A percentile compares a stretch with the other conserved stretches of the same genome.
These are phyloP conservation scores for Rhea pennata DNA, from an alignment of 2,113 vertebrate species.

Conservation along the genomic window DNA sequence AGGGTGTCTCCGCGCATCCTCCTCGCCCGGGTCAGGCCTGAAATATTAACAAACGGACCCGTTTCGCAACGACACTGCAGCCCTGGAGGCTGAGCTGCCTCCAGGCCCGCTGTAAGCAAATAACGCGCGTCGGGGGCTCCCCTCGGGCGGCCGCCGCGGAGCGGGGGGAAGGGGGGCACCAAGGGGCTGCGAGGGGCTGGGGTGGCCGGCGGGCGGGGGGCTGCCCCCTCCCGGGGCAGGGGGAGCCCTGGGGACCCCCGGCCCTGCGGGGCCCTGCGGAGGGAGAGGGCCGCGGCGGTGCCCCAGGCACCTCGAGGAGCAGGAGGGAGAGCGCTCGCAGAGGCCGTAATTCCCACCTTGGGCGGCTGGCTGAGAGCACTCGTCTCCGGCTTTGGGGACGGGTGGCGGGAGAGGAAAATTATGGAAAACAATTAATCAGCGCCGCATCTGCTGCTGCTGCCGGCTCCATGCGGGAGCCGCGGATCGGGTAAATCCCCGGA, in stretches of 20 bases:
- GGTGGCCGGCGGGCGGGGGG: background rate
- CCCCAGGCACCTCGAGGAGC: background rate
- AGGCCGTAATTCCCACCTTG: background rate
- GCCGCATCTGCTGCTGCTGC: background rate
- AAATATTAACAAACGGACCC: slow-evolving; percentile 71
- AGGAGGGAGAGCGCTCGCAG: background rate
- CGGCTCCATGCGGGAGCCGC: background rate
- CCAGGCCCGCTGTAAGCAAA: slow-evolving; percentile 60
- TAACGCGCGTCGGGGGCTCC: slow-evolving; percentile 33
- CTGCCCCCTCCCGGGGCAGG: background rate
- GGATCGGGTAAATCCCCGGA: background rate
- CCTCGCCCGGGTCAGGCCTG: slow-evolving; percentile 55
- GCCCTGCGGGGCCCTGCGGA: no score
- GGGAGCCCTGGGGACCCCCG: no score
- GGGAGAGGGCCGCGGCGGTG: background rate
- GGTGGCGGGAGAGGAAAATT: background rate
- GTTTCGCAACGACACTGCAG: slow-evolving; percentile 64
- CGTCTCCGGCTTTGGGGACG: background rate
- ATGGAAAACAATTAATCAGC: slow-evolving; percentile 23
- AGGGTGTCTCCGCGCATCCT: slow-evolving; percentile 43
- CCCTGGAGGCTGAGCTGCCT: slow-evolving; percentile 46
- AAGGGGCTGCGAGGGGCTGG: accelerated
- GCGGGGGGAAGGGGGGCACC: background rate
- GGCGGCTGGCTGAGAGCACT: background rate
- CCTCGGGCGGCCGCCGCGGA: background rate